A percentile compares a stretch with the other conserved stretches of the same genome.
These are phyloP conservation scores for Meleagris gallopavo DNA, from an alignment of 2,113 vertebrate species.

Conservation along the genomic window DNA sequence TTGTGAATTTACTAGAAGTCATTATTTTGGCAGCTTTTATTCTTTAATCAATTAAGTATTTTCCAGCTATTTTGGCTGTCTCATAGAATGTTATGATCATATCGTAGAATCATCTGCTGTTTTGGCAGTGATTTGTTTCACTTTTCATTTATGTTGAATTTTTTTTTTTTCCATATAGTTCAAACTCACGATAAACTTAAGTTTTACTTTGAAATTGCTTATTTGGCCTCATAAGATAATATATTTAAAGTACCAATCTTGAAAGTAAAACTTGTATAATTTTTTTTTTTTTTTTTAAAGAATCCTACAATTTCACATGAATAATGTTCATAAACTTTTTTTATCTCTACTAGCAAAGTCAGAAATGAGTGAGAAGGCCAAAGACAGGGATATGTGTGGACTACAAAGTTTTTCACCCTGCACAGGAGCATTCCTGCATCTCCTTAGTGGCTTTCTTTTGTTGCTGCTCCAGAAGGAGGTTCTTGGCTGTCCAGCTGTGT, in stretches of 20 bases:
- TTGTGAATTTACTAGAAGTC: background rate
- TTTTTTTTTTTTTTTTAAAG: background rate
- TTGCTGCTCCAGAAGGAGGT: conserved; percentile 71
- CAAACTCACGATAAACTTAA: background rate
- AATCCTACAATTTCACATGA: conserved; percentile 16
- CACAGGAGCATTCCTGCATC: conserved; percentile 39
- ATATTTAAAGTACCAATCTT: background rate
- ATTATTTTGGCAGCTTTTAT: conserved; percentile 9
- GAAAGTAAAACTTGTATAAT: background rate
- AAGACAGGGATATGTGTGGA: conserved; percentile 71
- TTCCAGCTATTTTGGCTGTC: background rate
- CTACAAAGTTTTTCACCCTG: conserved; percentile 67
- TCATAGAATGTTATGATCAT: background rate
- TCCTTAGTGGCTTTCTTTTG: conserved; percentile 70
- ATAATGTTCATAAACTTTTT: conserved; percentile 67
- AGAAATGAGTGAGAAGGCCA: conserved; percentile 75
- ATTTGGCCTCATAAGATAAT: background rate
- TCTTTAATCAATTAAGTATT: background rate
- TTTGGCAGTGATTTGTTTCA: background rate
- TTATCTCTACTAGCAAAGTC: conserved; percentile 72
- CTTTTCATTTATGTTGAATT: background rate
- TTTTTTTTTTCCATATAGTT: background rate
- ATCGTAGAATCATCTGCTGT: background rate
- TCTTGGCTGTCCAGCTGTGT: conserved; percentile 70
- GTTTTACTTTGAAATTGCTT: background rate